phyloP scores from a whole-genome alignment of 2,113 vertebrate genomes.

The Rallus limicola region DNA sequence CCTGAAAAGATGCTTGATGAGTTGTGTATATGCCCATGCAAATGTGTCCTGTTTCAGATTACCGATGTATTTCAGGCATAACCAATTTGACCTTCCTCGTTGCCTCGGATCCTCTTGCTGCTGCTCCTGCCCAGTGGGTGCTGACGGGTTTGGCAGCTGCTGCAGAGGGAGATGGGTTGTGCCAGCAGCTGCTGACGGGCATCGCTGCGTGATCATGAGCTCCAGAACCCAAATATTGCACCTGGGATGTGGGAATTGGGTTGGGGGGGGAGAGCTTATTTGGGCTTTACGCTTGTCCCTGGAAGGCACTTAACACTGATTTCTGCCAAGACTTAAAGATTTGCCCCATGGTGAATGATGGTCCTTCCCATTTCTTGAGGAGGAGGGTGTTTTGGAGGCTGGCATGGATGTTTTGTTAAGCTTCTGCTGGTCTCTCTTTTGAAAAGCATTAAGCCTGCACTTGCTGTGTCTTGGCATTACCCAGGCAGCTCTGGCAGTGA shows the following conservation, averaged over 20 bases:
- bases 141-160: accelerated
- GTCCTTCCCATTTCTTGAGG: neutral
- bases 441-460: neutral
- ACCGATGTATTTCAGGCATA: neutral
- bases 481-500: neutral
- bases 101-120: neutral
- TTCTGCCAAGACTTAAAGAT: neutral
- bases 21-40: neutral
- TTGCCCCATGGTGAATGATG: neutral
- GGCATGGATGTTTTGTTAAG: neutral
- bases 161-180: neutral
- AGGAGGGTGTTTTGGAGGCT: neutral
- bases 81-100: neutral
- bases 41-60: neutral
- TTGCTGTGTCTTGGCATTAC: neutral
- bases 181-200: neutral
- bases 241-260: neutral
- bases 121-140: neutral
- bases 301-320: neutral
- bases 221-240: neutral
- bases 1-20: conserved; percentile 1
- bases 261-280: accelerated
- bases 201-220: accelerated
- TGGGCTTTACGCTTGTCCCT: neutral
- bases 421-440: neutral